These are phyloP conservation scores for Tachypleus tridentatus DNA, from an alignment of 1,140 invertebrate species.

Conservation along the genomic window DNA sequence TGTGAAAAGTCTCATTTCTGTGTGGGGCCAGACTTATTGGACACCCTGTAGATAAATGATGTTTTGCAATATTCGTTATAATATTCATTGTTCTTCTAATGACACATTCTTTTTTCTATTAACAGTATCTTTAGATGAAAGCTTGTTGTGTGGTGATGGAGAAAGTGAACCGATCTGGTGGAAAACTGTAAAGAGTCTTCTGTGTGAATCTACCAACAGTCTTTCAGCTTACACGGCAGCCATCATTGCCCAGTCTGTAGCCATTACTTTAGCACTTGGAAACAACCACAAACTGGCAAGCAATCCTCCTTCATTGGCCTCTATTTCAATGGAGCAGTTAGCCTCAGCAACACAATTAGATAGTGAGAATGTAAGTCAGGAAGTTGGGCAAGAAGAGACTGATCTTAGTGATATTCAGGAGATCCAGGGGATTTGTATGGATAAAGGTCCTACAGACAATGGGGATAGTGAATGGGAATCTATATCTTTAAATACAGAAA, in stretches of 20 bases:
- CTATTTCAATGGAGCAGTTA: no score
- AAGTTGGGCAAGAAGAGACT: neutral
- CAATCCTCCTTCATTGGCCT: no score
- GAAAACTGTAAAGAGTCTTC: conserved; percentile 29
- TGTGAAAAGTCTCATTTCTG: no score
- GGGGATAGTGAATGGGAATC: conserved; percentile 55
- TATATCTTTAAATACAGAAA: conserved; percentile 65
- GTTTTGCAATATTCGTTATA: no score
- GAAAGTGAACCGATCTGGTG: conserved; percentile 31
- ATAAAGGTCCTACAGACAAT: conserved; percentile 20
- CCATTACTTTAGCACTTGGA: conserved; percentile 24
- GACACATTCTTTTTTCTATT: no score
- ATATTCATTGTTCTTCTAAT: no score
- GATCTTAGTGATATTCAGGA: conserved; percentile 1
- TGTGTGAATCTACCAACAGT: conserved; percentile 27
- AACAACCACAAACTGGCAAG: no score
- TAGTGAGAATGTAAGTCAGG: neutral
- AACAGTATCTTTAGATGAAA: no score
- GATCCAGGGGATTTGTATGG: conserved; percentile 4
- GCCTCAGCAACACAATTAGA: no score
- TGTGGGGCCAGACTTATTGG: no score
- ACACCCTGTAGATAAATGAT: no score
- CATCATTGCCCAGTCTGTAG: conserved; percentile 27
- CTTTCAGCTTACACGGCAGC: conserved; percentile 28
- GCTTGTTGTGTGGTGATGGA: neutral